These are phyloP conservation scores for Scyliorhinus canicula DNA, from an alignment of 2,797 vertebrate species.

Conservation along the genomic window DNA sequence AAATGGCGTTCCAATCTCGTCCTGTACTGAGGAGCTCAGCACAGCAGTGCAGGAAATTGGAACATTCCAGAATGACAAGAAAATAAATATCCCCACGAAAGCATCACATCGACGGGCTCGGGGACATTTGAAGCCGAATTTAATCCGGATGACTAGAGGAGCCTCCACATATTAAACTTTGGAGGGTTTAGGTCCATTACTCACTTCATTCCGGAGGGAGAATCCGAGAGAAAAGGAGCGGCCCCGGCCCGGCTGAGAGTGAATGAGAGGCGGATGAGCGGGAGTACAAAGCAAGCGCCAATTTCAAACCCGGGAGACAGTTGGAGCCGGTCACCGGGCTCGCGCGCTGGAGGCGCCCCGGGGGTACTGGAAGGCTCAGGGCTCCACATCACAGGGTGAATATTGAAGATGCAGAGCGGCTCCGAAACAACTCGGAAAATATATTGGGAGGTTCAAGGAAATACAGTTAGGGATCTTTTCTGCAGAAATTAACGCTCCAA, in stretches of 20 bases:
- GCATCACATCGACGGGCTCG: not conserved
- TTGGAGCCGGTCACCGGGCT: not conserved
- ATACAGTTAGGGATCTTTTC: not conserved
- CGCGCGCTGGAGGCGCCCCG: not conserved
- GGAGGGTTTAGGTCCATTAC: not conserved
- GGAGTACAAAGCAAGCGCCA: too few species aligned
- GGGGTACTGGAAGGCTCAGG: not conserved
- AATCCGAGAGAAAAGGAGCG: too few species aligned
- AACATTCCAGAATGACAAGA: not conserved
- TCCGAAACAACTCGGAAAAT: not conserved
- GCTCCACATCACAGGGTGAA: not conserved
- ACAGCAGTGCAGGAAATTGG: too few species aligned
- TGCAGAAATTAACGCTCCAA: too few species aligned
- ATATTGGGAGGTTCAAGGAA: not conserved
- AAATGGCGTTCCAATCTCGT: too few species aligned
- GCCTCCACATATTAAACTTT: too few species aligned
- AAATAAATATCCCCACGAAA: not conserved
- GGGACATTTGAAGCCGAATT: not conserved
- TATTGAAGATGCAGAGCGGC: not conserved
- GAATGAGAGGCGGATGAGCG: too few species aligned
- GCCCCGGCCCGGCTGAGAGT: too few species aligned
- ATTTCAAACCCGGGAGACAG: too few species aligned
- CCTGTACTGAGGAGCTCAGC: too few species aligned
- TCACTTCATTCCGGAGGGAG: not conserved
- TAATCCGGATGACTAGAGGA: not conserved